Evolutionary conservation across 2,888 invertebrate species (phyloP).

Genomic region (Parnassius mnemosyne): DNA sequence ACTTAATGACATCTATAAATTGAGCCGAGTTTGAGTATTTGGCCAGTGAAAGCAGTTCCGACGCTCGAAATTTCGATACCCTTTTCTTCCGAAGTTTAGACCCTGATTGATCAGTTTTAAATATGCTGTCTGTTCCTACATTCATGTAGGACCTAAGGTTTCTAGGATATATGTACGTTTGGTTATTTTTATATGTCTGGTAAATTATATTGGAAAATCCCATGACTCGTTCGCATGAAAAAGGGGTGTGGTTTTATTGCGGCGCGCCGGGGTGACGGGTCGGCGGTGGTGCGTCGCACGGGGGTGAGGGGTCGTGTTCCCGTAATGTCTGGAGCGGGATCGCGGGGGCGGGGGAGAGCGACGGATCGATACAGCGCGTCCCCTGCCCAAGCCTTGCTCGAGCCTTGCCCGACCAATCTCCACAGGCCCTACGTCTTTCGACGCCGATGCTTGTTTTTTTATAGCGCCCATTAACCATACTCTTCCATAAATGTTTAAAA

Average conservation of each 20-base stretch:
- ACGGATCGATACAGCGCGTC: constrained; percentile 50
- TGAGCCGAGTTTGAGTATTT: too few relatives aligned
- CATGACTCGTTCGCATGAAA: constrained; percentile 70
- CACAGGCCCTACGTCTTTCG: constrained; percentile 77
- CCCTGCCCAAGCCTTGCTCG: constrained; percentile 34
- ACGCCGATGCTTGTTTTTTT: constrained; percentile 77
- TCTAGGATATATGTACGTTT: constrained; percentile 6
- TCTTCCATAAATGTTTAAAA: constrained; percentile 74
- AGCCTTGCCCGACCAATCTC: constrained; percentile 63
- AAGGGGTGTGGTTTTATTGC: constrained; percentile 72
- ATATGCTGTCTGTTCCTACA: neutral
- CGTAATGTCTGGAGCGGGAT: constrained; percentile 66
- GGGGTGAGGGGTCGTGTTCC: constrained; percentile 59
- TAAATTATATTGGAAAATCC: constrained; percentile 78
- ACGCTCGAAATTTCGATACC: constrained; percentile 34
- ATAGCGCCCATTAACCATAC: constrained; percentile 72
- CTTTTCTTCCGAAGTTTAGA: constrained; percentile 13
- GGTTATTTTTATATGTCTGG: constrained; percentile 49
- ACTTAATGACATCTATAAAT: too few relatives aligned
- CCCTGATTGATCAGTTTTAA: constrained; percentile 8
- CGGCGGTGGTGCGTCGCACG: constrained; percentile 43
- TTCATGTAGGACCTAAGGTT: constrained; percentile 10
- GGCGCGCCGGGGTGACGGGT: constrained; percentile 56
- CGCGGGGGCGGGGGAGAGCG: constrained; percentile 37
- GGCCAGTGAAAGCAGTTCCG: constrained; percentile 33